These are phyloP conservation scores for Ellobium chinense DNA, from an alignment of 2,888 invertebrate genomes.

Conservation along the genomic window DNA sequence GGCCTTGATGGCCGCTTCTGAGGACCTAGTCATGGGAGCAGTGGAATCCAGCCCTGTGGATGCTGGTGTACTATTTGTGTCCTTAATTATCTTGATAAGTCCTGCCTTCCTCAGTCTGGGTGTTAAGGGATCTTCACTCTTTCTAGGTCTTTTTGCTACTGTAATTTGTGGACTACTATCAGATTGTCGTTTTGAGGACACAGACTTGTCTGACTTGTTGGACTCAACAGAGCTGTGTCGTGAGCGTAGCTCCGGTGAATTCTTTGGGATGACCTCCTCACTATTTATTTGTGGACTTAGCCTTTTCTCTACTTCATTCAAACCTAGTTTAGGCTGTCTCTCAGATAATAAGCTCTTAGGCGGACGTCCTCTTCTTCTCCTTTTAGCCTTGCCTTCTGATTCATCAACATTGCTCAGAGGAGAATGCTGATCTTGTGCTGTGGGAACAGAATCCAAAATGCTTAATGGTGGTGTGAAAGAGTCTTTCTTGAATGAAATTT, in stretches of 20 bases:
- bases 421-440: background rate
- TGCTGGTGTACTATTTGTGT: background rate
- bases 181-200: background rate
- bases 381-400: background rate
- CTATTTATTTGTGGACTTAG: background rate
- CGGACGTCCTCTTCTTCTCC: background rate
- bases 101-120: conserved; percentile 35
- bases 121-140: conserved; percentile 15
- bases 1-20: conserved; percentile 42
- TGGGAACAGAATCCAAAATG: background rate
- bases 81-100: conserved; percentile 18
- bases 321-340: background rate
- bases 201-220: conserved; percentile 32
- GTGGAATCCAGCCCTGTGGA: background rate
- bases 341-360: background rate
- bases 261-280: background rate
- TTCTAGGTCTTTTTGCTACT: background rate
- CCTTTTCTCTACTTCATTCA: background rate
- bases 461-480: conserved; percentile 11
- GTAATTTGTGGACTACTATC: background rate
- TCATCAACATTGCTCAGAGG: background rate
- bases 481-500: conserved; percentile 37
- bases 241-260: conserved; percentile 19
- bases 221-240: conserved; percentile 35
- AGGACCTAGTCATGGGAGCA: conserved; percentile 34